Percentiles rank a stretch among this genome's conserved stretches.
phyloP scores from a whole-genome alignment of 1,140 invertebrate genomes.

The Drosophila triauraria region DNA sequence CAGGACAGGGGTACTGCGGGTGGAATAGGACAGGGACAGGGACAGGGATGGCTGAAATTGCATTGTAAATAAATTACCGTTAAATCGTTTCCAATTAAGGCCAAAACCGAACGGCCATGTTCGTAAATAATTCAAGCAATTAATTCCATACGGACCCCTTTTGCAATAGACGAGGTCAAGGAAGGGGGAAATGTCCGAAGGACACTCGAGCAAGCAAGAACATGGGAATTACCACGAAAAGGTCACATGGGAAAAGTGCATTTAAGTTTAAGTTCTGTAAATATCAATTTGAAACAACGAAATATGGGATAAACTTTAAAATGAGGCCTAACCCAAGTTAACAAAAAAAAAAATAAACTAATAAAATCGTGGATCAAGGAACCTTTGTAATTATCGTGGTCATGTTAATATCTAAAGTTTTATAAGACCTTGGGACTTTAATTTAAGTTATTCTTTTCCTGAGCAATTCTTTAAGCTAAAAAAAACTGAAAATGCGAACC shows the following conservation, averaged over 20 bases:
- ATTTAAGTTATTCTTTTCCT: too few relatives aligned
- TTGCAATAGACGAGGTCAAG: conserved; percentile 4
- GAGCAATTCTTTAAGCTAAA: not conserved
- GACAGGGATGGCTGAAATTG: conserved; percentile 34
- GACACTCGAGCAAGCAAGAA: not conserved
- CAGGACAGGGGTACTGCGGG: not conserved
- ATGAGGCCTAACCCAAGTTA: too few relatives aligned
- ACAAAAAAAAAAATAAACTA: too few relatives aligned
- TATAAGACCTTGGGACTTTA: too few relatives aligned
- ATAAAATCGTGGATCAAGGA: too few relatives aligned
- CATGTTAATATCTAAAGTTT: too few relatives aligned
- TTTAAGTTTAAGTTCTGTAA: not conserved
- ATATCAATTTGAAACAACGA: too few relatives aligned
- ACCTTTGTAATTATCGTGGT: too few relatives aligned
- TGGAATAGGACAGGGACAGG: not conserved
- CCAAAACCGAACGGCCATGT: conserved; percentile 1
- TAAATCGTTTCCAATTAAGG: conserved; percentile 22
- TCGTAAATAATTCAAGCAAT: conserved; percentile 34
- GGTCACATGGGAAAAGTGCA: not conserved
- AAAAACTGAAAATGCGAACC: not conserved
- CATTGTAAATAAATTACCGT: conserved; percentile 45
- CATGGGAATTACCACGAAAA: not conserved
- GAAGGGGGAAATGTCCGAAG: not conserved
- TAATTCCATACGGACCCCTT: conserved; percentile 7
- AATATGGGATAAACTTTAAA: too few relatives aligned